Base-by-base conservation (phyloP, 2,888 invertebrate genomes). In the Agrypnus murinus region DNA sequence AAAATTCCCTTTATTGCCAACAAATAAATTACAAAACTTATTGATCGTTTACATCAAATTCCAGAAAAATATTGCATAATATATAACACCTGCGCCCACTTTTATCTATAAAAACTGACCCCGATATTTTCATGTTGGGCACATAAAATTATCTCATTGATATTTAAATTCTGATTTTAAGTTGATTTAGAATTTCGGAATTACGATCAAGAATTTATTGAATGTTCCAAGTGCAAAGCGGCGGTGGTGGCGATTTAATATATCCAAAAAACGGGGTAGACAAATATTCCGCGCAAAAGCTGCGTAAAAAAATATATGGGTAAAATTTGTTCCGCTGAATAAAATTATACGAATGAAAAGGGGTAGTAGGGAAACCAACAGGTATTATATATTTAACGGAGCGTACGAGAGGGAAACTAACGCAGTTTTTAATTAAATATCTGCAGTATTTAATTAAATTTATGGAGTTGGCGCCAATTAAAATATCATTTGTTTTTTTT, bases 341-440 rank as follows among this genome's bases (percentile, higher is more conserved):
- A 43, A 48, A 36, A 32, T 25, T 55, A n/a, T n/a, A 32, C 55
- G 36, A 55, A 38, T 34, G 36, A 55, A 36, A 55, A 36, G 55
- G 53, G 55, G 36, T 17, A 17, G 48, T 25, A 36, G 55, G 25
- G 34, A 55, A 58, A 58, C 58, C 58, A 58, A 58, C 58, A 58
- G 58, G 58, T 58, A 58, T 58, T 58, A 58, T 36, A 40, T 12
- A 53, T 57, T 31, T 58, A 43, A 43, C 58, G 14, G 31, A 55
- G 55, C 36, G 34, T 19, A 31, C 36, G 34, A 25, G 53, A 32
- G 36, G 10, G 32, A 17, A n/a, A 34, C 36, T 34, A 55, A 40
- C 25, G 58, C 58, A 43, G 58, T 58, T 58, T 58, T 58, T 58
- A 58, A 58, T 58, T 58, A 58, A 58, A 58, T 43, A 58, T 58